Base-by-base conservation (phyloP, 2,888 invertebrate species). In the Mythimna ferrago region DNA sequence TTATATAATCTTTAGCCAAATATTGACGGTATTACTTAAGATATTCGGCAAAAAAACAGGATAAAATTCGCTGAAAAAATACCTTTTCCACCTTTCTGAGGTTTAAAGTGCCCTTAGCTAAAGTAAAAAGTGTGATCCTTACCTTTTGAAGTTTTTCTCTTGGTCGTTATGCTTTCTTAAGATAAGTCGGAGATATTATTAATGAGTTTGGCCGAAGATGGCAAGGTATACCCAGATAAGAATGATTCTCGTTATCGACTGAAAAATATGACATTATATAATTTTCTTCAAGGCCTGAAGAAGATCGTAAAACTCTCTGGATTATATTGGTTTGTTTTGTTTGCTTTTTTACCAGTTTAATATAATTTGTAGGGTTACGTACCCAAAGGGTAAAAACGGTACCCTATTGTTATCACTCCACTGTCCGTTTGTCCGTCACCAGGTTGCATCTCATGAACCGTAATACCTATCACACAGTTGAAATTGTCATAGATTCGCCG, bases 61-160 rank as follows among this genome's bases (percentile, higher is more conserved):
- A 64, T 81, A 79, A 79, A 48, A 2, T 26, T 53, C 16, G 32
- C 61, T 53, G 53, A 51, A 66, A 81, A 69, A 77, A 60, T 11
- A 66, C 63, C 16, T 80, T 74, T 77, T 76, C 51, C 41, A 68
- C 78, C 75, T 80, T 66, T 77, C 66, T 82, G 63, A 79, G 78
- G 78, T 61, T 81, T 63, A 60, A 82, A 79, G 78, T 64, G 78
- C 78, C 58, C 63, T 70, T 44, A 60, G 56, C 66, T 48, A 41
- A 76, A 81, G 78, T 63, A 76, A 76, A 71, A 77, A 77, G 78
- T 66, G 66, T 78, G 78, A 77, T 82, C 71, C 62, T 77, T 77
- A 71, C 78, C 81, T 78, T 78, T 79, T 77, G 78, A 78, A 77
- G 66, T 67, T 81, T 61, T 61, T 70, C 44, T 61, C 38, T 63